A percentile compares a stretch with the other conserved stretches of the same genome.
Conservation (phyloP, 64 coral and sea anemone species). For the Actinia equina region DNA sequence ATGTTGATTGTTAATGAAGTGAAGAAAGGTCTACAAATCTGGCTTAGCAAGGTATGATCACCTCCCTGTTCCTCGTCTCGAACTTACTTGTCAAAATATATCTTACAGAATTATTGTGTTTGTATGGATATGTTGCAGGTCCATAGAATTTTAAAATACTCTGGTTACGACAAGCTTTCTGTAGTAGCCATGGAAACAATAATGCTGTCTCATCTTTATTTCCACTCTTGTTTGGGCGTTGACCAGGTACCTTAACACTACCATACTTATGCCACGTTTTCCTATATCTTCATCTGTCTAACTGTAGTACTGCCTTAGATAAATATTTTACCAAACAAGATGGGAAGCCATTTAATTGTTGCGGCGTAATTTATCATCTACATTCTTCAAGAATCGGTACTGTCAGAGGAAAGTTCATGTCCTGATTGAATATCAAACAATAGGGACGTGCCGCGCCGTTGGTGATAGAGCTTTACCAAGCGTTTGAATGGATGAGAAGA, state of each 20-base stretch:
- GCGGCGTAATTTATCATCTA: too few species aligned
- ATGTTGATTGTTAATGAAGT: constrained; percentile 65
- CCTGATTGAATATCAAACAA: too few species aligned
- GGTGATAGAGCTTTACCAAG: too few species aligned
- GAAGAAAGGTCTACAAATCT: constrained; percentile 67
- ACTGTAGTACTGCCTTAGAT: too few species aligned
- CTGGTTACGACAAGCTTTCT: constrained; percentile 73
- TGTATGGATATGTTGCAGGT: constrained; percentile 3
- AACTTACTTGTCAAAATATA: not conserved
- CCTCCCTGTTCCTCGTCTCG: not conserved
- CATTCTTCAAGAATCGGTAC: too few species aligned
- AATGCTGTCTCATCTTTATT: constrained; percentile 79
- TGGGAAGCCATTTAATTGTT: too few species aligned
- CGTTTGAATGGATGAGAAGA: too few species aligned
- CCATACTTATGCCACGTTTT: too few species aligned
- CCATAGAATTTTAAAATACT: constrained; percentile 25
- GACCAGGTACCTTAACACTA: constrained; percentile 39
- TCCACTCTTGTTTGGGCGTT: constrained; percentile 22
- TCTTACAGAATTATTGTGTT: not conserved
- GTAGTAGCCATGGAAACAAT: constrained; percentile 90
- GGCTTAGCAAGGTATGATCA: constrained; percentile 60
- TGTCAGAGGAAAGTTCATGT: too few species aligned
- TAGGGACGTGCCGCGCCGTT: too few species aligned
- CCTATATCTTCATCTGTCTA: too few species aligned
- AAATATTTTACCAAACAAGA: too few species aligned